phyloP scores from a whole-genome alignment of 2,797 vertebrate genomes.

The Sebastes itinus region DNA sequence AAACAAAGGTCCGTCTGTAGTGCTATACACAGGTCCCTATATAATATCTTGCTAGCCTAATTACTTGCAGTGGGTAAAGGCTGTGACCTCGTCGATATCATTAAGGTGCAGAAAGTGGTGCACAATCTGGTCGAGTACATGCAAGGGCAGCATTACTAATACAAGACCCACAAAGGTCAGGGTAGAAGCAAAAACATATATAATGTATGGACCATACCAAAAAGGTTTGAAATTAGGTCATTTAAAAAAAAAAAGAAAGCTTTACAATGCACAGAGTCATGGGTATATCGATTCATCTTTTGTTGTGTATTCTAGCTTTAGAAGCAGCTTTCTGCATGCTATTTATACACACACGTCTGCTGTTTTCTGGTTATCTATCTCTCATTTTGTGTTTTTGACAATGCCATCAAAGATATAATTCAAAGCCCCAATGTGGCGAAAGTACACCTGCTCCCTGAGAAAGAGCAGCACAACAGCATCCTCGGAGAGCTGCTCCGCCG shows the following conservation, averaged over 20 bases:
- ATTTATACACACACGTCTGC: constrained; percentile 19
- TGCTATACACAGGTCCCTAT: constrained; percentile 1
- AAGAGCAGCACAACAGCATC: constrained; percentile 40
- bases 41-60: constrained; percentile 55
- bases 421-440: constrained; percentile 52
- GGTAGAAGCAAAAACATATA: constrained; percentile 20
- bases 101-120: constrained; percentile 61
- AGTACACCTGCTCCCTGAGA: constrained; percentile 75
- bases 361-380: constrained; percentile 55
- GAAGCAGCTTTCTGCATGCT: not conserved
- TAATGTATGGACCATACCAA: constrained; percentile 43
- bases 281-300: not conserved
- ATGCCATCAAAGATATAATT: constrained; percentile 72
- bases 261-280: not conserved
- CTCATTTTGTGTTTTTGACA: constrained; percentile 71
- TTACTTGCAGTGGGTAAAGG: constrained; percentile 62
- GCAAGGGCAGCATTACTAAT: constrained; percentile 51
- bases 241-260: constrained; percentile 35
- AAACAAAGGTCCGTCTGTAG: not conserved
- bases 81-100: constrained; percentile 65
- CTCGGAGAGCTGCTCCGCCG: constrained; percentile 53
- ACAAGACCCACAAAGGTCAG: constrained; percentile 71
- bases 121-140: constrained; percentile 42
- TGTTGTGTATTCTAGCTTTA: not conserved
- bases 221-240: constrained; percentile 6